phyloP scores from a whole-genome alignment of 2,797 vertebrate species.

The Vireo griseus region DNA sequence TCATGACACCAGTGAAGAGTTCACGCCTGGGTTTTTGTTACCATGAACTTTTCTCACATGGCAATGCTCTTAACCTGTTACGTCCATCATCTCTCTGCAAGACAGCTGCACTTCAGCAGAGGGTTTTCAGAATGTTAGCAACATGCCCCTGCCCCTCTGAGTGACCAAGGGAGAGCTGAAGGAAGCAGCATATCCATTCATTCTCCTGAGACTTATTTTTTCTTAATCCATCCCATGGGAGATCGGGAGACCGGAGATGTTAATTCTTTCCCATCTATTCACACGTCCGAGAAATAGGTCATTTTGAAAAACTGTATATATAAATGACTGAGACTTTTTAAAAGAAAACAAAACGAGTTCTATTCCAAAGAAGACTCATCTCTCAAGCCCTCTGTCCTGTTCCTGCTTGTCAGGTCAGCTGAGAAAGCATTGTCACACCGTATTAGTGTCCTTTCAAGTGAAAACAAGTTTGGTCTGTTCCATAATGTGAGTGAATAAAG shows the following conservation, averaged over 20 bases:
- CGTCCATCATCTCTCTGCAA: slow-evolving; percentile 30
- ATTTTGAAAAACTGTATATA: not conserved
- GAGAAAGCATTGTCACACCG: not conserved
- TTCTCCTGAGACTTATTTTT: not conserved
- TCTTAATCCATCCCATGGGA: not conserved
- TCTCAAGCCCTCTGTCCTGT: not conserved
- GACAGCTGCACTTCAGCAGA: not conserved
- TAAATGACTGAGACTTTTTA: not conserved
- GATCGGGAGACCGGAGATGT: not conserved
- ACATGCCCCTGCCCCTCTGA: not conserved
- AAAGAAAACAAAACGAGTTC: slow-evolving; percentile 31
- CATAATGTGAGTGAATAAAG: not conserved
- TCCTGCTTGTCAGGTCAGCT: not conserved
- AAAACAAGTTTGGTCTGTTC: slow-evolving; percentile 5
- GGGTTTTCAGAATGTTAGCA: not conserved
- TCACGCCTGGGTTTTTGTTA: not conserved
- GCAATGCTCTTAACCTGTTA: not conserved
- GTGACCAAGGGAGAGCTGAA: not conserved
- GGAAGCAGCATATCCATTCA: not conserved
- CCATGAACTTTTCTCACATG: not conserved
- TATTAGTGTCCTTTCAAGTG: not conserved
- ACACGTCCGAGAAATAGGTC: not conserved
- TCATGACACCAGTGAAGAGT: not conserved
- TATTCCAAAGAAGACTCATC: not conserved
- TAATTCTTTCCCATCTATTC: not conserved